These are phyloP conservation scores for Phainopepla nitens DNA, from an alignment of 2,113 vertebrate genomes.

Conservation along the genomic window DNA sequence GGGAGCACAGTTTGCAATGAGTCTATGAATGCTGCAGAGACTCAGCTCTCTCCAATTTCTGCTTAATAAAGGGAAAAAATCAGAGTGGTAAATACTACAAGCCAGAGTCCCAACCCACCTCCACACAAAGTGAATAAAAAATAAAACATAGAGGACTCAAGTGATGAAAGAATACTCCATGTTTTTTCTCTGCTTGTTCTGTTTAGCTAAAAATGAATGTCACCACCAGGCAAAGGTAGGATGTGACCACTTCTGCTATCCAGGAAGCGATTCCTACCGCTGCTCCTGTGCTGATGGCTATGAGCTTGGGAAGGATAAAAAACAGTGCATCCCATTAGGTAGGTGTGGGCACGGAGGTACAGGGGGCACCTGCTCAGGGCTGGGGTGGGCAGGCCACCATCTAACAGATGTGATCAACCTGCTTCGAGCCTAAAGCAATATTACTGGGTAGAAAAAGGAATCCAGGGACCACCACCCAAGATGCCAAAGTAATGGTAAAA, in stretches of 20 bases:
- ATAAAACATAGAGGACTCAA: background rate
- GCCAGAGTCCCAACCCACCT: background rate
- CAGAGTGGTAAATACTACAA: background rate
- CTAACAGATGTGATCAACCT: background rate
- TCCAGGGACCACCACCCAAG: background rate
- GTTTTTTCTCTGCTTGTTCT: background rate
- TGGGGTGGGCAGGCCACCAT: background rate
- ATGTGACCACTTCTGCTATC: slow-evolving; percentile 87
- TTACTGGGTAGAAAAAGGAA: background rate
- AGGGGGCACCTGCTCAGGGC: background rate
- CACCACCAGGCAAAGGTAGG: slow-evolving; percentile 66
- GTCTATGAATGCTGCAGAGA: background rate
- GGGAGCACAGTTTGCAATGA: background rate
- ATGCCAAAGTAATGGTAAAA: background rate
- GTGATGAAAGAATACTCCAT: background rate
- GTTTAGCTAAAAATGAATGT: slow-evolving; percentile 77
- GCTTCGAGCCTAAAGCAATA: background rate
- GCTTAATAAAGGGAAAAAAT: background rate
- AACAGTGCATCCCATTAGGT: slow-evolving; percentile 79
- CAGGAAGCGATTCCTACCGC: slow-evolving; percentile 20
- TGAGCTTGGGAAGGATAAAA: slow-evolving; percentile 72
- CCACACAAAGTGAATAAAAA: background rate
- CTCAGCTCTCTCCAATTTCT: background rate
- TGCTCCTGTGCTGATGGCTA: slow-evolving; percentile 86
- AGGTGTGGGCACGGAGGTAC: background rate